These are phyloP conservation scores for Paraescarpia echinospica DNA, from an alignment of 1,140 invertebrate genomes.

Conservation along the genomic window DNA sequence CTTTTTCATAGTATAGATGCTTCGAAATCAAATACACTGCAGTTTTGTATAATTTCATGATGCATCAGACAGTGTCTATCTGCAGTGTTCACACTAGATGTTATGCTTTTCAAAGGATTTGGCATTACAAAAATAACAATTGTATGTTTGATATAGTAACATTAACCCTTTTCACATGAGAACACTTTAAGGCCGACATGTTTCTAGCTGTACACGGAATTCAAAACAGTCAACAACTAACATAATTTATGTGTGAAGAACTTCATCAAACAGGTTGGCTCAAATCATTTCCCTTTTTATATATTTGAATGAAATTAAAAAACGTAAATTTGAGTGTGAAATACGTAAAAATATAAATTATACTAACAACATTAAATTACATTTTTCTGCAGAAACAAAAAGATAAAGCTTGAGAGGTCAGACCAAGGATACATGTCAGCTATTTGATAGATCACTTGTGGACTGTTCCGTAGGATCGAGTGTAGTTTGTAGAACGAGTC, in stretches of 20 bases:
- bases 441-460: slow-evolving; percentile 84
- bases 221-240: too few species aligned
- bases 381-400: not conserved
- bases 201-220: not conserved
- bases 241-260: too few species aligned
- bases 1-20: not conserved
- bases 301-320: too few species aligned
- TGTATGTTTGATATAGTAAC: not conserved
- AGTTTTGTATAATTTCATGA: not conserved
- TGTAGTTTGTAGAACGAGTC: slow-evolving; percentile 83
- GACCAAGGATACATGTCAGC: slow-evolving; percentile 69
- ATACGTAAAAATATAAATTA: not conserved
- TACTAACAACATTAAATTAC: not conserved
- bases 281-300: too few species aligned
- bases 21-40: not conserved
- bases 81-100: not conserved
- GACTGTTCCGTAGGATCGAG: slow-evolving; percentile 74
- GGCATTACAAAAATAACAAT: not conserved
- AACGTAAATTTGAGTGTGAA: too few species aligned
- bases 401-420: not conserved
- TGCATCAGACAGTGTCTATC: not conserved
- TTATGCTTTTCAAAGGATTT: not conserved
- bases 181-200: not conserved
- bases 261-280: too few species aligned
- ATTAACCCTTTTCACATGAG: not conserved